These are phyloP conservation scores for Oceanites oceanicus DNA, from an alignment of 2,113 vertebrate genomes.

Conservation along the genomic window DNA sequence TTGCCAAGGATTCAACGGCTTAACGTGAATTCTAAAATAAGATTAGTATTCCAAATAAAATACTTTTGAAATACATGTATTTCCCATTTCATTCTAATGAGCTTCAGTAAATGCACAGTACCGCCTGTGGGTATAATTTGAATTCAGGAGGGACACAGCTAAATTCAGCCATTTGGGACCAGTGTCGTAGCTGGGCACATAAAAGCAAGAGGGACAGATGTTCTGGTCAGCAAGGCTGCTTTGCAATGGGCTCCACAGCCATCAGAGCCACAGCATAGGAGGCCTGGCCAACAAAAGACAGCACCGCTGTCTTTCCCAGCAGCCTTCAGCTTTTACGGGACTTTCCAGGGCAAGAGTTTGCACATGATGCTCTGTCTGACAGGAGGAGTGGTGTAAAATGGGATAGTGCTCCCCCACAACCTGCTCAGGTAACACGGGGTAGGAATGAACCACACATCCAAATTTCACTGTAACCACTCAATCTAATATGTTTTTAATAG, in stretches of 20 bases:
- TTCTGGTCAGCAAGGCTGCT: background rate
- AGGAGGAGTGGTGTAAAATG: background rate
- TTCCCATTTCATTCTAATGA: slow-evolving; percentile 36
- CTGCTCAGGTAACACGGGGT: background rate
- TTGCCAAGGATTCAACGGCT: slow-evolving; percentile 44
- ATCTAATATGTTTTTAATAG: background rate
- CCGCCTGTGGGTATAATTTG: background rate
- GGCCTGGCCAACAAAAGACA: background rate
- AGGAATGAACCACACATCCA: background rate
- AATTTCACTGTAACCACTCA: background rate
- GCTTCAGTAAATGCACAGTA: background rate
- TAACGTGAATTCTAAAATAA: slow-evolving; percentile 55
- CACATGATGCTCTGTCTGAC: fast-evolving
- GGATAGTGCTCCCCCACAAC: background rate
- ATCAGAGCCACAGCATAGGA: background rate
- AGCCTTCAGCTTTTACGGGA: background rate
- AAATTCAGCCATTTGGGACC: background rate
- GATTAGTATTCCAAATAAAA: slow-evolving; percentile 52
- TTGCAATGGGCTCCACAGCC: background rate
- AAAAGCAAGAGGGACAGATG: background rate
- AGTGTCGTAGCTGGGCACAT: background rate
- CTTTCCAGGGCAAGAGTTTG: background rate
- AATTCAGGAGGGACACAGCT: background rate
- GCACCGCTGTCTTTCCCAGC: background rate
- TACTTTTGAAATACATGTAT: slow-evolving; percentile 1